Evolutionary conservation across 92 coral and sea anemone genomes (phyloP).

Genomic region (Parazoanthus swiftii): DNA sequence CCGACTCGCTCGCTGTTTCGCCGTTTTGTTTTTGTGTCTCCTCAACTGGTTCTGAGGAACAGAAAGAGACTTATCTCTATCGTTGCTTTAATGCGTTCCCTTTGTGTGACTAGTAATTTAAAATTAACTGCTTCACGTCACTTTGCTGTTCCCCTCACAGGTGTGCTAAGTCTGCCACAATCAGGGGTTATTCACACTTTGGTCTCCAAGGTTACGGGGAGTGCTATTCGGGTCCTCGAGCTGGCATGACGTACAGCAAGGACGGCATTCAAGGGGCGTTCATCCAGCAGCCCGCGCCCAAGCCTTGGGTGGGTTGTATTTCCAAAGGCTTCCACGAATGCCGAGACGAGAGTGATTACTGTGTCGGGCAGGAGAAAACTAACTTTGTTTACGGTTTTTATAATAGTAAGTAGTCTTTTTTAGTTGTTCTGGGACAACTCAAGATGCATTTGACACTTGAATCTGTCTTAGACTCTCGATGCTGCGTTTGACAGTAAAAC

Average conservation of each 20-base stretch:
- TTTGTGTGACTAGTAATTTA: no score
- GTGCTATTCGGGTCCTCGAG: constrained; percentile 91
- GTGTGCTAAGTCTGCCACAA: constrained; percentile 81
- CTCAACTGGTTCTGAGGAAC: no score
- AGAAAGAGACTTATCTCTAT: no score
- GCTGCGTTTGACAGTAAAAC: no score
- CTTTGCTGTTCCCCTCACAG: constrained; percentile 27
- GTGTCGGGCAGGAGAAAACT: constrained; percentile 94
- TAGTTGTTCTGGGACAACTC: no score
- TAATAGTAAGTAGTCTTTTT: constrained; percentile 58
- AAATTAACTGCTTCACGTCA: no score
- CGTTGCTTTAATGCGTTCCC: no score
- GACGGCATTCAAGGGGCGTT: constrained; percentile 92
- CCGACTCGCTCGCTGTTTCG: no score
- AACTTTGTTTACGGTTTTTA: constrained; percentile 89
- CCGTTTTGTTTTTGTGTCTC: no score
- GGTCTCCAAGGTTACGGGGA: constrained; percentile 94
- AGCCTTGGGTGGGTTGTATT: constrained; percentile 97
- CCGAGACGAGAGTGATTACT: constrained; percentile 64
- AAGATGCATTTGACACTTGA: no score
- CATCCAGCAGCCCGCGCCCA: constrained; percentile 83
- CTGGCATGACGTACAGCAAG: constrained; percentile 75
- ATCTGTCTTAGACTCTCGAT: no score
- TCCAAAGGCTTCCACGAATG: constrained; percentile 67
- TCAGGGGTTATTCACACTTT: constrained; percentile 89